phyloP scores from a whole-genome alignment of 2,797 vertebrate genomes.

The Euphonia xanthogaster region DNA sequence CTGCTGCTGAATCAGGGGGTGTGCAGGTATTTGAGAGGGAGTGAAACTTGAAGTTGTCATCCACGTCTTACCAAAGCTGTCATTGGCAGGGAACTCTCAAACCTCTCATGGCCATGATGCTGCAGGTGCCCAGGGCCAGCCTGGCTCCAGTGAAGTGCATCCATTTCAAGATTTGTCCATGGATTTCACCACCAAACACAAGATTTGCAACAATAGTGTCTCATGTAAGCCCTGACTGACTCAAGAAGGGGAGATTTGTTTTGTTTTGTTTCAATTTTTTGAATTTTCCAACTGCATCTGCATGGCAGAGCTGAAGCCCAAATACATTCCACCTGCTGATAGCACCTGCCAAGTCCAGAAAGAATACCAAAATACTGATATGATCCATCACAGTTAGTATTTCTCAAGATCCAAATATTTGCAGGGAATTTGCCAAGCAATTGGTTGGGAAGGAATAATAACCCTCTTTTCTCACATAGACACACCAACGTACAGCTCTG shows the following conservation, averaged over 20 bases:
- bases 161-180: neutral
- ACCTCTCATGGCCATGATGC: fast-evolving
- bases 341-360: neutral
- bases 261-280: neutral
- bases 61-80: neutral
- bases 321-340: neutral
- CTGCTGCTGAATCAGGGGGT: fast-evolving
- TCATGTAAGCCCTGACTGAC: neutral
- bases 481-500: neutral
- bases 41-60: neutral
- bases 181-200: neutral
- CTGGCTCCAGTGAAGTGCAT: neutral
- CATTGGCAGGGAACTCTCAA: neutral
- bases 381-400: neutral
- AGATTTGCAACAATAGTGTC: neutral
- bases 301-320: neutral
- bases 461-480: neutral
- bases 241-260: neutral
- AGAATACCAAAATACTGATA: neutral
- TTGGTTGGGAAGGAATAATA: neutral
- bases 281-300: neutral
- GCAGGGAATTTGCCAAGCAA: neutral
- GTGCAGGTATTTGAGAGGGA: neutral
- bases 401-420: neutral
- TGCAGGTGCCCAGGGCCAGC: neutral